These are phyloP conservation scores for Episyrphus balteatus DNA, from an alignment of 1,140 invertebrate species.

Conservation along the genomic window DNA sequence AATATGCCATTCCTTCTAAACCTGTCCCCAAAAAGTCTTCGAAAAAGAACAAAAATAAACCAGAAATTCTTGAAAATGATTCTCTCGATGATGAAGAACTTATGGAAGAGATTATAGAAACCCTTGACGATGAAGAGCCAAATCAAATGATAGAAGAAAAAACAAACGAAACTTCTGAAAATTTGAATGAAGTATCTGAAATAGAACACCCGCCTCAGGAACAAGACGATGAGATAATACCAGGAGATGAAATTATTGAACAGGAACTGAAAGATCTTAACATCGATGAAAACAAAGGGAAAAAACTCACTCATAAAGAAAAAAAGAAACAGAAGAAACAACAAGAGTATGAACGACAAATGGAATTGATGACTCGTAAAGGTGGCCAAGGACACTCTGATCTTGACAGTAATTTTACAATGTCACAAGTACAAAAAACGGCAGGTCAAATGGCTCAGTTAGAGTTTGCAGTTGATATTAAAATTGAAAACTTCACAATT, in stretches of 20 bases:
- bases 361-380: conserved; percentile 80
- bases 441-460: conserved; percentile 70
- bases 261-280: conserved; percentile 9
- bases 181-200: not conserved
- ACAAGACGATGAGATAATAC: conserved; percentile 11
- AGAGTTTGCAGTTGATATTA: conserved; percentile 95
- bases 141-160: conserved; percentile 10
- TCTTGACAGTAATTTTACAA: conserved; percentile 87
- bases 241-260: conserved; percentile 9
- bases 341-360: conserved; percentile 82
- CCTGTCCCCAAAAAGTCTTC: conserved; percentile 9
- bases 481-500: conserved; percentile 97
- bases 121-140: conserved; percentile 3
- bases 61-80: conserved; percentile 13
- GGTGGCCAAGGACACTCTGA: conserved; percentile 79
- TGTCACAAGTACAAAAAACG: conserved; percentile 86
- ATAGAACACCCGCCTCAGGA: conserved; percentile 2
- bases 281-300: conserved; percentile 38
- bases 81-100: not conserved
- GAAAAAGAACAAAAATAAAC: conserved; percentile 9
- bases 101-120: conserved; percentile 6
- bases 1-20: not conserved
- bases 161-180: conserved; percentile 2
- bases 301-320: conserved; percentile 87
- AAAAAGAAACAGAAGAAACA: conserved; percentile 91